These are phyloP conservation scores for Drosophila falleni DNA, from an alignment of 2,888 invertebrate genomes.

Conservation along the genomic window DNA sequence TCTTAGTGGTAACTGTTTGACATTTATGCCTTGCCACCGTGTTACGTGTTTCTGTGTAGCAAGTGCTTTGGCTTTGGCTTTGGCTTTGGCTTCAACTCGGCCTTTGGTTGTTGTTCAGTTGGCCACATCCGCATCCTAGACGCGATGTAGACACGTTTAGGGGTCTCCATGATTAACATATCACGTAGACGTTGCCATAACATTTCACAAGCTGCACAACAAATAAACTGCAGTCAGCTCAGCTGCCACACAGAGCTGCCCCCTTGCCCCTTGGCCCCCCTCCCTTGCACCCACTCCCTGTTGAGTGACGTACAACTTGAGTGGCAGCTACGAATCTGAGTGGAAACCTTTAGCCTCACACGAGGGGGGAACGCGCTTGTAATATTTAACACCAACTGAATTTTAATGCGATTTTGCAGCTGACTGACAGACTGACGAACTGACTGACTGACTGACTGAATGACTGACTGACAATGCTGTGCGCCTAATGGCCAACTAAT, in stretches of 20 bases:
- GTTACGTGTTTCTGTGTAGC: constrained; percentile 36
- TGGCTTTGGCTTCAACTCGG: constrained; percentile 11
- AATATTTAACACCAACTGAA: constrained; percentile 79
- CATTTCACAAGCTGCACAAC: constrained; percentile 68
- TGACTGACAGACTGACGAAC: constrained; percentile 29
- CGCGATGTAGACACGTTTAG: constrained; percentile 54
- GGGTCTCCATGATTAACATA: constrained; percentile 83
- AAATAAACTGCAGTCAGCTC: constrained; percentile 55
- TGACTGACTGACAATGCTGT: constrained; percentile 24
- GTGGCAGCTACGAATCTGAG: constrained; percentile 72
- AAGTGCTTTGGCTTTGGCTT: constrained; percentile 16
- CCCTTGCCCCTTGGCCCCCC: constrained; percentile 5
- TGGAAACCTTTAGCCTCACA: constrained; percentile 64
- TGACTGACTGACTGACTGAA: constrained; percentile 10
- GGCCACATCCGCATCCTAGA: constrained; percentile 67
- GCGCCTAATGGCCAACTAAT: constrained; percentile 30
- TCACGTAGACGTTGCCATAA: constrained; percentile 80
- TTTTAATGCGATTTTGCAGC: constrained; percentile 71
- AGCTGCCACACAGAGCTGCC: constrained; percentile 43
- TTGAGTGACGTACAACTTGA: constrained; percentile 59
- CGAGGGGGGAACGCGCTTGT: constrained; percentile 53
- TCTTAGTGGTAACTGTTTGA: constrained; percentile 47
- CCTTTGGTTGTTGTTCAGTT: constrained; percentile 17
- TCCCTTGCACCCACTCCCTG: constrained; percentile 2
- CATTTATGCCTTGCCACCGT: constrained; percentile 58